These are phyloP conservation scores for Anoplius nigerrimus DNA, from an alignment of 2,888 invertebrate species.

Conservation along the genomic window DNA sequence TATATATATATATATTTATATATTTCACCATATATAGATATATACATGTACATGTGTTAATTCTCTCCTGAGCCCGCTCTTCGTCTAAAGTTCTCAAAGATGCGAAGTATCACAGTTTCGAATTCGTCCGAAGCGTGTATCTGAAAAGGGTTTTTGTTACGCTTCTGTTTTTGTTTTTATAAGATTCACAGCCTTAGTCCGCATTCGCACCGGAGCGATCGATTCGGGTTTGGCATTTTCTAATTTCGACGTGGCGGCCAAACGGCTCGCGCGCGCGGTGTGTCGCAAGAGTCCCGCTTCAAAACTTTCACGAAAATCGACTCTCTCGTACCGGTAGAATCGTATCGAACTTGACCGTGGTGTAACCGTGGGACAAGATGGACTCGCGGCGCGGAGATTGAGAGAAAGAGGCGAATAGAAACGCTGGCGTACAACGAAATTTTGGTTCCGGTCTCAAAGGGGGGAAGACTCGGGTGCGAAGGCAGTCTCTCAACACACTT, in stretches of 20 bases:
- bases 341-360: neutral
- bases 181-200: slow-evolving; percentile 53
- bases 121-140: too few relatives aligned
- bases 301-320: slow-evolving; percentile 48
- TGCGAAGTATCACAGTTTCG: slow-evolving; percentile 47
- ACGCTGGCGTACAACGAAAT: neutral
- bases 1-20: too few relatives aligned
- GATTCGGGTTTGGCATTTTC: slow-evolving; percentile 6
- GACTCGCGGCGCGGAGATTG: neutral
- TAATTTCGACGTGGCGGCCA: slow-evolving; percentile 8
- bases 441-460: neutral
- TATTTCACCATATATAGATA: too few relatives aligned
- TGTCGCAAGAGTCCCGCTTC: slow-evolving; percentile 42
- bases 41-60: too few relatives aligned
- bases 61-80: too few relatives aligned
- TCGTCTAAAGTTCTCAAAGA: too few relatives aligned
- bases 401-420: neutral
- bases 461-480: slow-evolving; percentile 12
- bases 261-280: neutral
- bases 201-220: slow-evolving; percentile 25
- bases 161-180: neutral
- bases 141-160: too few relatives aligned
- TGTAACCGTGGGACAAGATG: too few relatives aligned
- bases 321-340: slow-evolving; percentile 20
- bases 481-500: slow-evolving; percentile 22